These are phyloP conservation scores for Mimumesa dahlbomi DNA, from an alignment of 2,888 invertebrate genomes.

Conservation along the genomic window DNA sequence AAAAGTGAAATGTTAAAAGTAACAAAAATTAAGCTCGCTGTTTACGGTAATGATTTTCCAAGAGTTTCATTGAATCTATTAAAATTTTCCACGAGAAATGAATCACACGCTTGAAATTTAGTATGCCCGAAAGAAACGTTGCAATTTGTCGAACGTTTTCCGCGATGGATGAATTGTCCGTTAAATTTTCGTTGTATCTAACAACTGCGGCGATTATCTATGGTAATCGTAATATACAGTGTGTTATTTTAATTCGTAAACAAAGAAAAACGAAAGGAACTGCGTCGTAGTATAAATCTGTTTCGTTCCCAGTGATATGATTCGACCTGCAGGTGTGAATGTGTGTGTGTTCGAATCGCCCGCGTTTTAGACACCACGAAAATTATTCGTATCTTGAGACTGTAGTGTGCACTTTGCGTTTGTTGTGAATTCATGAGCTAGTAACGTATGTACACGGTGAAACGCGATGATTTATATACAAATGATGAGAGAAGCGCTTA, in stretches of 20 bases:
- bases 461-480: constrained; percentile 68
- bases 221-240: not conserved
- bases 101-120: not conserved
- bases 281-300: not conserved
- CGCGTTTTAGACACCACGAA: constrained; percentile 25
- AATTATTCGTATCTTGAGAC: constrained; percentile 1
- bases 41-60: too few species aligned
- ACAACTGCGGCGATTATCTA: not conserved
- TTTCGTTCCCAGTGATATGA: not conserved
- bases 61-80: too few species aligned
- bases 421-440: constrained; percentile 28
- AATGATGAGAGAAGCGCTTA: constrained; percentile 58
- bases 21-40: too few species aligned
- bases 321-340: not conserved
- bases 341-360: not conserved
- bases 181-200: constrained; percentile 7
- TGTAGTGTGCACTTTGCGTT: constrained; percentile 4
- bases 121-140: constrained; percentile 6
- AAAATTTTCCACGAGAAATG: too few species aligned
- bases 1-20: not conserved
- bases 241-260: constrained; percentile 1
- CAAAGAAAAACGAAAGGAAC: not conserved
- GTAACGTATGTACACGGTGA: constrained; percentile 52
- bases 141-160: constrained; percentile 13
- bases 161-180: not conserved